Base-by-base conservation (phyloP, 2,888 invertebrate species). In the Taenaris catops region DNA sequence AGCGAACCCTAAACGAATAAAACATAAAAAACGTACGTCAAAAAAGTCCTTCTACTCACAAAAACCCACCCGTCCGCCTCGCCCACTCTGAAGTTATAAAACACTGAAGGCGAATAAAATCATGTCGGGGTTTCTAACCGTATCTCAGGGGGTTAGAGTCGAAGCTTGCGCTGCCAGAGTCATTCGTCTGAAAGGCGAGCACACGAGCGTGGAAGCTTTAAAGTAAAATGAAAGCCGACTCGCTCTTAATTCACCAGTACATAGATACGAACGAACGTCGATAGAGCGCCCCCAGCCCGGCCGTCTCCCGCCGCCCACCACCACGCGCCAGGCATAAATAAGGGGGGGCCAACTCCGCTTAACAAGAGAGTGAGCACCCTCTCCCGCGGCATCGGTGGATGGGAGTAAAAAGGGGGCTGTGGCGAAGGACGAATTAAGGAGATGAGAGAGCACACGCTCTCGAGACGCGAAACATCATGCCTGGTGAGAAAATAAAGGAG, bases 371-470 rank as follows among this genome's bases (percentile, higher is more conserved):
- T 65, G 73, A 69, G 69, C 69, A 63, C 62, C 69, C 78, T 55
- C 74, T 72, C 70, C 56, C 63, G 58, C 60, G 58, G 63, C 71
- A 63, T 58, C 59, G 69, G 67, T 67, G 68, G 67, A 55, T 63
- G 75, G 78, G 76, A 71, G 79, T 73, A 72, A 67, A 64, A 67
- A 74, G 84, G 83, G 83, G 83, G 83, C 65, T 83, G 83, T 68
- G 81, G 81, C 83, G 86, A 84, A 84, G 86, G 86, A 84, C 86
- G 81, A 86, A 83, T 83, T 86, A 84, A 86, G 86, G 84, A 86
- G 86, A 84, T 83, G 83, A 83, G 83, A 83, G 81, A 84, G 83
- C 79, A 76, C 76, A 74, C 79, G 76, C 78, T 83, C 81, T 80
- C 76, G 79, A 81, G 81, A 73, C 76, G 71, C 70, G 72, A 72